Conservation (phyloP, 2,888 invertebrate species). For the Magallana nippona region DNA sequence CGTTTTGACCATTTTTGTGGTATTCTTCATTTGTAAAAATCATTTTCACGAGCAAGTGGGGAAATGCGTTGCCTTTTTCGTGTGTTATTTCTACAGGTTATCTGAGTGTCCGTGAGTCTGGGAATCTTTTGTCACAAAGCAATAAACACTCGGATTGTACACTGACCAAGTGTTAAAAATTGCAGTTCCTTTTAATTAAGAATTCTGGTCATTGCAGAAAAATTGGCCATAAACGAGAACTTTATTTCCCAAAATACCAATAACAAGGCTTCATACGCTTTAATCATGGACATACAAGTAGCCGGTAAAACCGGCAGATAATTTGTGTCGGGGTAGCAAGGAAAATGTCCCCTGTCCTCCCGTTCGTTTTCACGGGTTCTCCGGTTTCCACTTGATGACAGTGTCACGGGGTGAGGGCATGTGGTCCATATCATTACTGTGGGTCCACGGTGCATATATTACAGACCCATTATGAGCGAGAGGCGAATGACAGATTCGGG, state of each 20-base stretch:
- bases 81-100: too few species aligned
- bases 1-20: too few species aligned
- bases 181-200: not conserved
- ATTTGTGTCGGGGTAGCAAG: not conserved
- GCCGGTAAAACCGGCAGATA: not conserved
- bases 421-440: conserved; percentile 16
- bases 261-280: not conserved
- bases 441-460: conserved; percentile 9
- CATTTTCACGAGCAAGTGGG: too few species aligned
- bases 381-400: conserved; percentile 1
- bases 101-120: too few species aligned
- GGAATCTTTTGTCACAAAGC: too few species aligned
- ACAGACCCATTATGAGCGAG: not conserved
- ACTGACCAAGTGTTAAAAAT: not conserved
- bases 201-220: not conserved
- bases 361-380: not conserved
- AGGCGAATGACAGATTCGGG: conserved; percentile 14
- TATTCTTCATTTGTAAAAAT: too few species aligned
- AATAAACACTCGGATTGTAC: not conserved
- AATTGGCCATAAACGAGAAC: not conserved
- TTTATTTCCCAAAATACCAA: not conserved
- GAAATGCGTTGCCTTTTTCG: not conserved
- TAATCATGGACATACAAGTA: not conserved
- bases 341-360: not conserved
- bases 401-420: conserved; percentile 11